Conservation (phyloP, 2,113 vertebrate genomes). For the Camelus dromedarius region DNA sequence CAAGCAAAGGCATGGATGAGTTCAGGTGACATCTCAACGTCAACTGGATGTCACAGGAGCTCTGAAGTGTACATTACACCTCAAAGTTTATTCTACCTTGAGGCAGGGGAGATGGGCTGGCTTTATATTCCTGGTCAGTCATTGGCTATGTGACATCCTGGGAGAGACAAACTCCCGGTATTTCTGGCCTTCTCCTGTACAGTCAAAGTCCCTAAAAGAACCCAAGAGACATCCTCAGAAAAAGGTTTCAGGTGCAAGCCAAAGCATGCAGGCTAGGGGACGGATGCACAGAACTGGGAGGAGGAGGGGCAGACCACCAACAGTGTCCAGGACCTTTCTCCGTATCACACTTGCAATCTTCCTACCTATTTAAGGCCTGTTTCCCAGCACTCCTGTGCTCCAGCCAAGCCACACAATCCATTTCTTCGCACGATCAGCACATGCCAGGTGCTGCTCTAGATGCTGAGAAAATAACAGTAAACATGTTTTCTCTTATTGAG, state of each 20-base stretch:
- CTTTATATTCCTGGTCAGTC: not conserved
- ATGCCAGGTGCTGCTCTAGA: not conserved
- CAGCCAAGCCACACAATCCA: not conserved
- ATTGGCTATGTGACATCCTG: not conserved
- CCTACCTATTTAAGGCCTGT: not conserved
- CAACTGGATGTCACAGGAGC: not conserved
- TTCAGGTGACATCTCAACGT: not conserved
- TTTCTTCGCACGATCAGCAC: not conserved
- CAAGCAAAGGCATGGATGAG: too few species aligned
- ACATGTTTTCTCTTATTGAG: not conserved
- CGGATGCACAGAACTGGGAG: not conserved
- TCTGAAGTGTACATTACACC: not conserved
- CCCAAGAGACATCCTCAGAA: not conserved
- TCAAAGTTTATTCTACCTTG: not conserved
- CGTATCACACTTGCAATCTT: not conserved
- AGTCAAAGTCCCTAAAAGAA: not conserved
- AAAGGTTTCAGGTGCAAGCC: not conserved
- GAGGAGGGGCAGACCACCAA: not conserved
- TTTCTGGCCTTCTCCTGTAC: not conserved
- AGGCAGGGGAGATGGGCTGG: not conserved
- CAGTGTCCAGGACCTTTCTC: not conserved
- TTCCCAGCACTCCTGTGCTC: not conserved
- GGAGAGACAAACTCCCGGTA: not conserved
- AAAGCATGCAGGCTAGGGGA: not conserved
- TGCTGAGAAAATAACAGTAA: not conserved